These are phyloP conservation scores for Netta rufina DNA, from an alignment of 2,797 vertebrate genomes.

Conservation along the genomic window DNA sequence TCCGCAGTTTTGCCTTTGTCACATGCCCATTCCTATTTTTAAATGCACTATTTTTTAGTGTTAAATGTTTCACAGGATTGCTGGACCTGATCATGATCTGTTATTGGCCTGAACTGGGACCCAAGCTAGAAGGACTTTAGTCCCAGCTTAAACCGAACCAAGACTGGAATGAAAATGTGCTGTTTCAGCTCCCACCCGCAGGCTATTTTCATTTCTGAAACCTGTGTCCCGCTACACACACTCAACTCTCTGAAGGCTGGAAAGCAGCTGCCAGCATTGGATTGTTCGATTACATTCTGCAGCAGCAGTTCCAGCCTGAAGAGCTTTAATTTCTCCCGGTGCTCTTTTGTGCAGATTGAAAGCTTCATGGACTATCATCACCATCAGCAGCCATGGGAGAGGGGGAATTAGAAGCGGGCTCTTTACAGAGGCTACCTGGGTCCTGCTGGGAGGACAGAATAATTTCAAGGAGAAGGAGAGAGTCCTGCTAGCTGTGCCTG, in stretches of 20 bases:
- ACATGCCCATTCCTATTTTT: neutral
- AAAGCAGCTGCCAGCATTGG: neutral
- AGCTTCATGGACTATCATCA: neutral
- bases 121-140: neutral
- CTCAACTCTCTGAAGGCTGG: constrained; percentile 12
- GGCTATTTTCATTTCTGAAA: neutral
- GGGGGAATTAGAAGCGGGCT: neutral
- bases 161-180: neutral
- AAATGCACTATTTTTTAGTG: neutral
- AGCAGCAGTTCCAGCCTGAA: neutral
- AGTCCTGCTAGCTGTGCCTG: neutral
- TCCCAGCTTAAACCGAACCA: neutral
- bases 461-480: neutral
- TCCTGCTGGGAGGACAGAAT: neutral
- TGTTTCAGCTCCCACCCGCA: neutral
- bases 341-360: neutral
- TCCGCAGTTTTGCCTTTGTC: neutral
- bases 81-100: neutral
- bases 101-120: neutral
- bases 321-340: constrained; percentile 21
- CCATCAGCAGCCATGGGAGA: neutral
- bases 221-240: neutral
- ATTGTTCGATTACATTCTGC: neutral
- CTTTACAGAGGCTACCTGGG: neutral
- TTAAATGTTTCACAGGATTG: neutral